Evolutionary conservation across 30 jellyfish, hydroid and myxozoan genomes (phyloP), one percentile per base, ranked within the genome.

Genomic region (Nemopilema nomurai): DNA sequence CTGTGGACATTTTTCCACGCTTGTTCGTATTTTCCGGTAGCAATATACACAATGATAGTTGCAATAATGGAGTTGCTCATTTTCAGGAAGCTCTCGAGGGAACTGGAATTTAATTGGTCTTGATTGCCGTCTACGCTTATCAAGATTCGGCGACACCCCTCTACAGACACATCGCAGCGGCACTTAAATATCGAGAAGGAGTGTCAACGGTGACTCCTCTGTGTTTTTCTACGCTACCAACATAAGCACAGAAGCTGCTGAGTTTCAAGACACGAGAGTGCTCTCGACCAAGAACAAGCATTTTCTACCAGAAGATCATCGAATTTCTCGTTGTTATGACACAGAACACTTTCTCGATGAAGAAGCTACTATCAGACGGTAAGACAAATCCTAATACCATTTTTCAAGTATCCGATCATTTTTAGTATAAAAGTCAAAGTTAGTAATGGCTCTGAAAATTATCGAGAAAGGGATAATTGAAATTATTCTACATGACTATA

Each of bases 261-360:
- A 31, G 49, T n/a, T n/a, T n/a, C n/a, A n/a, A n/a, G n/a, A n/a
- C n/a, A n/a, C n/a, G n/a, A n/a, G n/a, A n/a, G n/a, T n/a, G n/a
- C n/a, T n/a, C n/a, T n/a, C n/a, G n/a, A n/a, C n/a, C n/a, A n/a
- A n/a, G n/a, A n/a, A 13, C 13, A 41, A 41, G 6, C 57, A 3
- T 41, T 13, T 41, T 3, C 57, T 41, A 6, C 57, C 57, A 32
- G 6, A 74, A 0, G 16, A 18, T 27, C 69, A 16, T 30, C 85
- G 31, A 53, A 77, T 16, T 3, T 18, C n/a, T n/a, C 31, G 24
- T 52, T 49, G 96, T 62, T 70, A 92, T 92, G 98, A 92, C 97
- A 28, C 97, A 94, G 51, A 87, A 81, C 76, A 28, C 96, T 8
- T 92, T 92, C 80, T 87, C 97, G 52, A 92, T 92, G 98, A 87